Evolutionary conservation across 2,888 invertebrate species (phyloP), one percentile per base, ranked within the genome.

Genomic region (Drosophila lacicola): DNA sequence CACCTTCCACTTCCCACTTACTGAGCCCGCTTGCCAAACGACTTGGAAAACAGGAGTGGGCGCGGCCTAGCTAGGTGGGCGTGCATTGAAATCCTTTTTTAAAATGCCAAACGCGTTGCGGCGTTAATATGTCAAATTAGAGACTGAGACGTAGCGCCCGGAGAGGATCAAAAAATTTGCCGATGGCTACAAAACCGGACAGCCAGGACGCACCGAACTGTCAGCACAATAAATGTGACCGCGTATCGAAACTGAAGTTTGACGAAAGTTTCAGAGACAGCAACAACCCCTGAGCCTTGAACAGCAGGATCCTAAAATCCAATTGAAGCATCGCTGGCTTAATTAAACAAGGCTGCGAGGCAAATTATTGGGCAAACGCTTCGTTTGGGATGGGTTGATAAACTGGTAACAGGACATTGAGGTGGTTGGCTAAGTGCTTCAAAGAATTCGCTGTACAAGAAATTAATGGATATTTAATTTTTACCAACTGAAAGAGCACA

Each of bases 61-160:
- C 74, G 63, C 46, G 62, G 44, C 34, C 25, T 3, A 33, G 46
- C 51, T 45, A 60, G 70, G 61, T 47, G 46, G 66, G 50, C 39
- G 44, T 19, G 13, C 45, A 25, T 11, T 41, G 61, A 77, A 87
- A 78, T 84, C 80, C 82, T 78, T 81, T 87, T 86, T 78, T 69
- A 69, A 74, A 82, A 84, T 84, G 87, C 84, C 78, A 71, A 87
- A 68, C 87, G 82, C 87, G 84, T 80, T 74, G 70, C 72, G 84
- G 78, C 81, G 82, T 78, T 83, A 87, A 87, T 84, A 84, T 87
- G 82, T 78, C 70, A 78, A 79, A 72, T 79, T 84, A 80, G 71
- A 70, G 80, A 73, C 58, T 60, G 64, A 49, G 56, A 34, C 14
- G 37, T 17, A n/a, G 2, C 11, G 11, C 39, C 36, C 39, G 19